Evolutionary conservation across 2,888 invertebrate species (phyloP), one percentile per base, ranked within the genome.

Genomic region (Halocaridina rubra): DNA sequence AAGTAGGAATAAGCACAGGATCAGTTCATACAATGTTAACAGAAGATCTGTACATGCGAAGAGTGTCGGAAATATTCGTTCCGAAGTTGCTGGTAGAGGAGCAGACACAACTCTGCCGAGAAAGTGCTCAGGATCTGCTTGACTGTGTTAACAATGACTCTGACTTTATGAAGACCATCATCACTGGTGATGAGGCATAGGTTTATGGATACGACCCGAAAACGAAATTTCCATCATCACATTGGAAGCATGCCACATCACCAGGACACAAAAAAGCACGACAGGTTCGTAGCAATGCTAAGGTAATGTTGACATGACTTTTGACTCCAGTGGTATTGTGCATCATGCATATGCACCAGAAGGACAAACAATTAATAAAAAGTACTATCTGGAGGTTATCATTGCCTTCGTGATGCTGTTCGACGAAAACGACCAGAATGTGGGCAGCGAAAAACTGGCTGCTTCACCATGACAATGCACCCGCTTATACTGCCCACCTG

Each of bases 351-450:
- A 13, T 53, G 24, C 69, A 27, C 79, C 53, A n/a, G 53, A 5
- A 32, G 69, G 71, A n/a, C 39, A 67, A 32, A 79, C 79, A 61
- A 33, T 33, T 22, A 78, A 10, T 24, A 78, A 72, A 19, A 39
- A 72, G 39, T 72, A 72, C 33, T 72, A 22, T 29, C 2, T 1
- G 8, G 7, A 29, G 13, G 7, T 39, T 13, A 8, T 33, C 33
- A 57, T 33, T n/a, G 39, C 24, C 78, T 64, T 30, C 27, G 78
- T 29, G 78, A 78, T 78, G 78, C 64, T 30, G 64, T 78, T 24
- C 7, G 78, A 64, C 96, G 92, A 13, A 96, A 96, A 91, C 96
- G 96, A 39, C 8, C 39, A 7, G 13, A 13, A 39, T 39, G 39
- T 39, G 39, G 13, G 39, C 39, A 39, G 39, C 39, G 39, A 13